These are phyloP conservation scores for Tylochromis polylepis DNA, from an alignment of 2,113 vertebrate species.

Conservation along the genomic window DNA sequence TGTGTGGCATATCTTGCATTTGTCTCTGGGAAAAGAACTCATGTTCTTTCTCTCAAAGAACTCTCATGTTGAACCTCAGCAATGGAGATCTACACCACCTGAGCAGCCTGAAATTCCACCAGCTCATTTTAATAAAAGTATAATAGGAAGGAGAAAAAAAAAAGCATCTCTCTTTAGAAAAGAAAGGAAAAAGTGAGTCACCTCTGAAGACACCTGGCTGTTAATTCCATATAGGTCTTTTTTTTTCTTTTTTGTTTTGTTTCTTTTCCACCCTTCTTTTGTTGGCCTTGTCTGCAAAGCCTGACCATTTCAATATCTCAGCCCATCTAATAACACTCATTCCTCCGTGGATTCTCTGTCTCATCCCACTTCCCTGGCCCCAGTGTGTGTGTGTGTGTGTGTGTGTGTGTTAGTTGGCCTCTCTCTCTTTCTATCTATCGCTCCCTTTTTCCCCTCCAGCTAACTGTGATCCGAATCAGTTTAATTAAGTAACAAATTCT, in stretches of 20 bases:
- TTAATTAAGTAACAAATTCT: constrained; percentile 97
- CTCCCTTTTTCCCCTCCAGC: constrained; percentile 61
- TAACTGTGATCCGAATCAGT: constrained; percentile 88
- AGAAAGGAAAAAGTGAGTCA: constrained; percentile 2
- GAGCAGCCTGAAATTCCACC: background rate
- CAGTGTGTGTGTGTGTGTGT: constrained; percentile 6
- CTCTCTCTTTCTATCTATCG: constrained; percentile 33
- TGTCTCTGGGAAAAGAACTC: background rate
- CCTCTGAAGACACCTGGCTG: constrained; percentile 9
- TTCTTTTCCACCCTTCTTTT: constrained; percentile 14
- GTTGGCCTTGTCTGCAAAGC: constrained; percentile 32
- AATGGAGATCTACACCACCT: background rate
- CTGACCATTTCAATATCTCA: constrained; percentile 69
- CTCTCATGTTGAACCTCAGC: background rate
- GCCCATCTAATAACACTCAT: constrained; percentile 63
- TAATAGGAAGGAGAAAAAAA: background rate
- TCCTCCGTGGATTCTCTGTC: constrained; percentile 48
- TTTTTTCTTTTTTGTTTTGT: background rate
- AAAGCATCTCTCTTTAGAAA: constrained; percentile 32
- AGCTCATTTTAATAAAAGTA: constrained; percentile 46
- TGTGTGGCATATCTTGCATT: background rate
- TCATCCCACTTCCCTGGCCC: constrained; percentile 39
- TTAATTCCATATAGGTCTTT: constrained; percentile 31
- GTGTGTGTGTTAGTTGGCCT: constrained; percentile 2
- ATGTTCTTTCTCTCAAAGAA: background rate